Conservation (phyloP, 1,140 invertebrate genomes). For the Chironomus striatipennis region DNA sequence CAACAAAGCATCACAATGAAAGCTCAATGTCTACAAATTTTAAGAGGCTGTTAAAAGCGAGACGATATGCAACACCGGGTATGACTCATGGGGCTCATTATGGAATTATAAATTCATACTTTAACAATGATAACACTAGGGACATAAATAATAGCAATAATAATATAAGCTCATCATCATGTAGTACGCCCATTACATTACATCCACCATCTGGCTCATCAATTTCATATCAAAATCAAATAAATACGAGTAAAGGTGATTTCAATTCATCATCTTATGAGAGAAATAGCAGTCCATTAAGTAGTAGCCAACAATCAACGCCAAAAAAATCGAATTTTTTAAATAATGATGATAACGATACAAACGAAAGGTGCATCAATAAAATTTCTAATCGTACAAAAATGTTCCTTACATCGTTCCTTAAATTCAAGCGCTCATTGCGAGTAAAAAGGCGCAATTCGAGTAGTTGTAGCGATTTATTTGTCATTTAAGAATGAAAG, state of each 20-base stretch:
- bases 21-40: not conserved
- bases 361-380: not conserved
- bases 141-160: not conserved
- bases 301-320: slow-evolving; percentile 30
- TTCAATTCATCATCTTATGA: slow-evolving; percentile 20
- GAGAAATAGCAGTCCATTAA: slow-evolving; percentile 26
- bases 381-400: slow-evolving; percentile 36
- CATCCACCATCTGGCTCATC: not conserved
- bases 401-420: slow-evolving; percentile 34
- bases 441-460: slow-evolving; percentile 36
- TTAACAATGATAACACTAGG: not conserved
- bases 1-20: not conserved
- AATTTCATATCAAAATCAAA: slow-evolving; percentile 24
- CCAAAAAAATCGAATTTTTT: slow-evolving; percentile 25
- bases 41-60: not conserved
- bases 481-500: slow-evolving; percentile 32
- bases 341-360: slow-evolving; percentile 18
- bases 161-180: slow-evolving; percentile 21
- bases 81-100: not conserved
- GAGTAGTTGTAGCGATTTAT: slow-evolving; percentile 37
- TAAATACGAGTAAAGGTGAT: slow-evolving; percentile 25
- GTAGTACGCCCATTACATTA: not conserved
- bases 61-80: slow-evolving; percentile 5
- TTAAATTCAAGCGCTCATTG: slow-evolving; percentile 35
- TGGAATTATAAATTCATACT: not conserved